Evolutionary conservation across 2,797 vertebrate genomes (phyloP).

Genomic region (Tangara arthus): DNA sequence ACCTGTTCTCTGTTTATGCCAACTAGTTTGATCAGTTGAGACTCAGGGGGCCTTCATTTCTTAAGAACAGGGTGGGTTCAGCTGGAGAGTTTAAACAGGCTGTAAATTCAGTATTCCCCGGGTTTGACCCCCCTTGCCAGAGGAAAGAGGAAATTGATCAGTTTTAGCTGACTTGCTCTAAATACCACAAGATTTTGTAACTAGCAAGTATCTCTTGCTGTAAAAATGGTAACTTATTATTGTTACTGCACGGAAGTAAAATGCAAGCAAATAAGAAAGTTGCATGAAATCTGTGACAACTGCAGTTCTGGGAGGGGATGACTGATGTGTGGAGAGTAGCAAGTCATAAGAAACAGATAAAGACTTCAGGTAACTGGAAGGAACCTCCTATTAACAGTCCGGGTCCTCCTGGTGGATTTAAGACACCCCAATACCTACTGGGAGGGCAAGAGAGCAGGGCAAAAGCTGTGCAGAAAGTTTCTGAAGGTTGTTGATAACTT

Average conservation of each 20-base stretch:
- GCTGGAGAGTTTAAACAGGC: not conserved
- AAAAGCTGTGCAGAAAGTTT: not conserved
- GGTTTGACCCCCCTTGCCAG: not conserved
- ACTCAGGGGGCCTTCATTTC: not conserved
- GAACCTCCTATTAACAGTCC: not conserved
- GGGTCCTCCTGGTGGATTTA: not conserved
- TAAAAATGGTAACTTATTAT: not conserved
- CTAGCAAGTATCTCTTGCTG: not conserved
- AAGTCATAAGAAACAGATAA: not conserved
- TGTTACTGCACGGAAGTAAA: not conserved
- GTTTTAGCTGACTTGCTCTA: not conserved
- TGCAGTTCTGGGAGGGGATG: not conserved
- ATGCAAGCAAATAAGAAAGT: not conserved
- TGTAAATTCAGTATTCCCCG: not conserved
- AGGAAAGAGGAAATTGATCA: not conserved
- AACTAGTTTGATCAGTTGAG: not conserved
- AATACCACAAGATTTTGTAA: not conserved
- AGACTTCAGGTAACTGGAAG: not conserved
- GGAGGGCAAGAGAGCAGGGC: not conserved
- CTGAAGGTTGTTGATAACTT: not conserved
- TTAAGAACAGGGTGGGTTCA: not conserved
- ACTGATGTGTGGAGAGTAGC: not conserved
- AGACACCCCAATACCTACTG: not conserved
- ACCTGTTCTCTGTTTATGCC: not conserved
- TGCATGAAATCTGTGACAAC: not conserved